These are phyloP conservation scores for Probaryconus sp. DNA, from an alignment of 1,140 invertebrate species.

Conservation along the genomic window DNA sequence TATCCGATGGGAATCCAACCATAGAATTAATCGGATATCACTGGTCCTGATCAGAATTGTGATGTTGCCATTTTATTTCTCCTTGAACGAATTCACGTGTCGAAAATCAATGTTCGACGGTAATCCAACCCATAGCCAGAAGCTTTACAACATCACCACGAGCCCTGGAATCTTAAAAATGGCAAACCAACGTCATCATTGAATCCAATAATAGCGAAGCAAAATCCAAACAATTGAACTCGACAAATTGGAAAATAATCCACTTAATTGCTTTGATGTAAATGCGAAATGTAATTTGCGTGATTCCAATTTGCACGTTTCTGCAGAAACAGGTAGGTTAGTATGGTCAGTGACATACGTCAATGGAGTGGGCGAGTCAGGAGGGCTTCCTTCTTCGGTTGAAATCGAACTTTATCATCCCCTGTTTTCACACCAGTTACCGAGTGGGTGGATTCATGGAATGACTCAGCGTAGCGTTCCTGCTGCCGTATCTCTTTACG, in stretches of 20 bases:
- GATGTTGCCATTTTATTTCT: too few species aligned
- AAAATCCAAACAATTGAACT: too few species aligned
- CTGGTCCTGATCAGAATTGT: too few species aligned
- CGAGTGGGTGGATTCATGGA: constrained; percentile 19
- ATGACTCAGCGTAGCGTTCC: constrained; percentile 29
- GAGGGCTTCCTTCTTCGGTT: too few species aligned
- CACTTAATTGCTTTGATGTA: too few species aligned
- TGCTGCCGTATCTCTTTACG: constrained; percentile 23
- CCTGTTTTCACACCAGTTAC: not conserved
- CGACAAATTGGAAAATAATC: too few species aligned
- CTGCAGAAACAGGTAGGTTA: too few species aligned
- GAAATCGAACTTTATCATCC: constrained; percentile 4
- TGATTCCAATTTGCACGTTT: too few species aligned
- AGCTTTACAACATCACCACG: constrained; percentile 2
- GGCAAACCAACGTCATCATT: constrained; percentile 16
- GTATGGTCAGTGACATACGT: constrained; percentile 41
- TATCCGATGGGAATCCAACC: too few species aligned
- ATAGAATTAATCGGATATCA: too few species aligned
- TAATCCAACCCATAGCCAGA: constrained; percentile 1
- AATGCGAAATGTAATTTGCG: not conserved
- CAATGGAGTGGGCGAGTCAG: constrained; percentile 25
- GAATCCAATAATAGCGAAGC: not conserved
- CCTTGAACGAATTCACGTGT: not conserved
- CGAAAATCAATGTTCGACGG: constrained; percentile 8
- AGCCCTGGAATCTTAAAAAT: constrained; percentile 4